A percentile compares a stretch with the other conserved stretches of the same genome.
phyloP scores from a whole-genome alignment of 2,797 vertebrate genomes.

The Choloepus didactylus region DNA sequence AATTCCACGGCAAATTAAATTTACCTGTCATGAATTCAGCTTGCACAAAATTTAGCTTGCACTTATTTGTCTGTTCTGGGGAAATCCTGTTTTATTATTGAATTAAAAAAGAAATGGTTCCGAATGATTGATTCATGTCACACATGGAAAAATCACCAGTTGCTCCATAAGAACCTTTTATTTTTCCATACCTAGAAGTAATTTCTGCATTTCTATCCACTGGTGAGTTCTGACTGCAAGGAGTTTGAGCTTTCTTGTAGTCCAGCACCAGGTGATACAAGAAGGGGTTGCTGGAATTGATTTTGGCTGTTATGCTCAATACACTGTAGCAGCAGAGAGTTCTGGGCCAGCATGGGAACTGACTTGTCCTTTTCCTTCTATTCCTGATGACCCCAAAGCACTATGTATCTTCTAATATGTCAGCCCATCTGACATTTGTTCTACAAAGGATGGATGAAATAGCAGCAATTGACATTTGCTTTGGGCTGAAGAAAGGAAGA shows the following conservation, averaged over 20 bases:
- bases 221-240: neutral
- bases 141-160: neutral
- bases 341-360: neutral
- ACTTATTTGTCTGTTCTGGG: neutral
- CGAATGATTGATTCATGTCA: neutral
- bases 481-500: conserved; percentile 73
- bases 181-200: neutral
- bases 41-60: neutral
- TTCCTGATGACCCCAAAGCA: neutral
- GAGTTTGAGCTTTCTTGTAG: too few relatives aligned
- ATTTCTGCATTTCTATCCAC: neutral
- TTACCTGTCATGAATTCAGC: neutral
- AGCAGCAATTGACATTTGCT: conserved; percentile 68
- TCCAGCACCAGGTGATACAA: neutral
- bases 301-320: fast-evolving
- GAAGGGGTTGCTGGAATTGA: too few relatives aligned
- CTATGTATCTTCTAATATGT: neutral
- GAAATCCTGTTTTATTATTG: neutral
- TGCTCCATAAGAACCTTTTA: neutral
- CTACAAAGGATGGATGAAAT: conserved; percentile 52
- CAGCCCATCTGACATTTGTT: conserved; percentile 71
- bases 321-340: fast-evolving
- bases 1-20: neutral
- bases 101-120: neutral
- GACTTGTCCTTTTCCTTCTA: neutral